phyloP scores from a whole-genome alignment of 2,113 vertebrate species.

The Ranitomeya variabilis region DNA sequence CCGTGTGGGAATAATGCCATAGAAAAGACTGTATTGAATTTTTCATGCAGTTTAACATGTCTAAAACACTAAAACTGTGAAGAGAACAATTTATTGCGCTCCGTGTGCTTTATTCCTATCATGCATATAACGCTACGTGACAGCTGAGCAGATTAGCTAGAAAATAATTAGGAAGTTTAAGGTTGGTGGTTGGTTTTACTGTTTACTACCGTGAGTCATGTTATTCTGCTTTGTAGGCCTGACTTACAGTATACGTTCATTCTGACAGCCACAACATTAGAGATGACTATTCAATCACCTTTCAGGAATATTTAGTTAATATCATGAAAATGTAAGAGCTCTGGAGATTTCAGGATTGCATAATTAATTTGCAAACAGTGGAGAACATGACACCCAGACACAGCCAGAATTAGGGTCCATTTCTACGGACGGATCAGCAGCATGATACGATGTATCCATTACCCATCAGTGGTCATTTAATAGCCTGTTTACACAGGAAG shows the following conservation, averaged over 20 bases:
- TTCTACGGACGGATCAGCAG: too few relatives aligned
- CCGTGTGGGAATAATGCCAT: conserved; percentile 6
- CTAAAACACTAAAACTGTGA: conserved; percentile 17
- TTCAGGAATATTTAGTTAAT: too few relatives aligned
- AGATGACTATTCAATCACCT: too few relatives aligned
- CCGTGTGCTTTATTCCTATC: background rate
- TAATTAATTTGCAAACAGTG: too few relatives aligned
- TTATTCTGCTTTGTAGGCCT: background rate
- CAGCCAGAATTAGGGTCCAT: too few relatives aligned
- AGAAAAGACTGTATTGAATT: conserved; percentile 6
- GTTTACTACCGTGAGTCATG: background rate
- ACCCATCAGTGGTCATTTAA: too few relatives aligned
- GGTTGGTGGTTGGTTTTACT: background rate
- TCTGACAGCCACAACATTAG: too few relatives aligned
- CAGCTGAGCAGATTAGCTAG: background rate
- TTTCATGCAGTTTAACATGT: conserved; percentile 34
- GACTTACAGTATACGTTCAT: background rate
- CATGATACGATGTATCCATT: too few relatives aligned
- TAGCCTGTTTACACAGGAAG: too few relatives aligned
- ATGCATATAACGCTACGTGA: conserved; percentile 1
- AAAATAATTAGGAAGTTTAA: background rate
- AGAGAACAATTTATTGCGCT: background rate
- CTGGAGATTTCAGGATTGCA: too few relatives aligned
- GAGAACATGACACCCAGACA: too few relatives aligned
- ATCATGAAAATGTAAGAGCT: too few relatives aligned